Percentiles rank a stretch among this genome's conserved stretches.
Evolutionary conservation across 2,888 invertebrate genomes (phyloP).

Genomic region (Netelia melanura): DNA sequence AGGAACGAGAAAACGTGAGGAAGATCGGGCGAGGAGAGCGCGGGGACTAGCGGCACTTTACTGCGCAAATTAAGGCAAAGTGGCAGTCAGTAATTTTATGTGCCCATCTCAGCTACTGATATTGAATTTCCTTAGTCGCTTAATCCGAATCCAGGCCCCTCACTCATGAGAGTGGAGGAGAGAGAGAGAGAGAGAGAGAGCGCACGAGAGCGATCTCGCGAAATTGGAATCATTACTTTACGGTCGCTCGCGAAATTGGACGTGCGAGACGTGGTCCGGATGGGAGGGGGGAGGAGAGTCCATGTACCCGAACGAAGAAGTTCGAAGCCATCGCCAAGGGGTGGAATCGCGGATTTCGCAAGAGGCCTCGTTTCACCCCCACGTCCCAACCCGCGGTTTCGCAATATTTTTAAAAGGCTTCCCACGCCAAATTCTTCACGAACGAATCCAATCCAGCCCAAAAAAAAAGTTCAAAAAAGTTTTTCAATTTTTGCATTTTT

Average conservation of each 20-base stretch:
- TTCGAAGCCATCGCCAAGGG: slow-evolving; percentile 55
- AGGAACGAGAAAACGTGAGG: slow-evolving; percentile 53
- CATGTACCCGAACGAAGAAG: slow-evolving; percentile 50
- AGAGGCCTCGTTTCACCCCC: slow-evolving; percentile 24
- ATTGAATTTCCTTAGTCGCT: slow-evolving; percentile 84
- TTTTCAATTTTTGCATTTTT: slow-evolving; percentile 9
- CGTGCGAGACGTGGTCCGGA: slow-evolving; percentile 69
- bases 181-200: slow-evolving; percentile 47
- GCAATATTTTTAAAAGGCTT: slow-evolving; percentile 67
- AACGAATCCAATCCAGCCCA: too few species aligned
- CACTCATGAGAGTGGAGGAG: slow-evolving; percentile 65
- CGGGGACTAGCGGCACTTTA: slow-evolving; percentile 78
- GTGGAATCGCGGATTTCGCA: slow-evolving; percentile 53
- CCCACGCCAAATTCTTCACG: not conserved
- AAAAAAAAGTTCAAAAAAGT: slow-evolving; percentile 10
- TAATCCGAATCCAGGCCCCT: slow-evolving; percentile 80
- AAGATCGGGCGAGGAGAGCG: slow-evolving; percentile 44
- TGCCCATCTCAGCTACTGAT: slow-evolving; percentile 84
- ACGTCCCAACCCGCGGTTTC: slow-evolving; percentile 50
- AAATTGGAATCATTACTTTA: slow-evolving; percentile 84
- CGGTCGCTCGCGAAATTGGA: slow-evolving; percentile 81
- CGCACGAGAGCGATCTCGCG: slow-evolving; percentile 78
- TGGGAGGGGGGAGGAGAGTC: slow-evolving; percentile 27
- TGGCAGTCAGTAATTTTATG: slow-evolving; percentile 85
- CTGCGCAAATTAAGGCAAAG: slow-evolving; percentile 84